Evolutionary conservation across 2,113 vertebrate species (phyloP).

Genomic region (Mastomys coucha): DNA sequence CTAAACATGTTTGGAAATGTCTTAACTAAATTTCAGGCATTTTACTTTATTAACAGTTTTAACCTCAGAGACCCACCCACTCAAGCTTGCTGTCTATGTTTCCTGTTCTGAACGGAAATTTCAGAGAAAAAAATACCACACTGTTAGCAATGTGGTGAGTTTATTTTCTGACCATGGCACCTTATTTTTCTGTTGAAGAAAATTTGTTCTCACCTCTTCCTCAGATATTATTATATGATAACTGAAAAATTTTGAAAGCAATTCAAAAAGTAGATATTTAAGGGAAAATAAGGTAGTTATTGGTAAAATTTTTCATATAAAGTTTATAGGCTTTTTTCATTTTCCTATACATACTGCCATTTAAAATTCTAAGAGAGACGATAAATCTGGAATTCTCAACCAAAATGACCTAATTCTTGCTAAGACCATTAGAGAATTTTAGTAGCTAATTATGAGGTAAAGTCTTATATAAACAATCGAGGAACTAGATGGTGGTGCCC

Average conservation of each 20-base stretch:
- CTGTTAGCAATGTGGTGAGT: slow-evolving; percentile 80
- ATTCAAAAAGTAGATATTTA: slow-evolving; percentile 8
- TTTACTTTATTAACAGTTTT: slow-evolving; percentile 88
- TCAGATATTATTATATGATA: slow-evolving; percentile 49
- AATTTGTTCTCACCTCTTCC: slow-evolving; percentile 60
- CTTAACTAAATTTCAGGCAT: slow-evolving; percentile 79
- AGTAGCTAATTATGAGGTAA: not conserved
- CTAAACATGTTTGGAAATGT: slow-evolving; percentile 66
- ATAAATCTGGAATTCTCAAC: slow-evolving; percentile 54
- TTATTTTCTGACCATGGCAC: slow-evolving; percentile 80
- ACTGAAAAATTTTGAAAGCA: slow-evolving; percentile 33
- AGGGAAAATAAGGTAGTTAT: slow-evolving; percentile 16
- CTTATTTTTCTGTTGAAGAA: slow-evolving; percentile 74
- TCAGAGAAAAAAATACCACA: slow-evolving; percentile 91
- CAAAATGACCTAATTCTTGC: slow-evolving; percentile 37
- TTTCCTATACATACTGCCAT: not conserved
- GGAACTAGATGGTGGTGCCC: not conserved
- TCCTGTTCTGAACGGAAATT: slow-evolving; percentile 90
- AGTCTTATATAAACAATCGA: not conserved
- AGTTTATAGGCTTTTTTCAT: slow-evolving; percentile 33
- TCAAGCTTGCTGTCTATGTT: slow-evolving; percentile 85
- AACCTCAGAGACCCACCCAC: slow-evolving; percentile 89
- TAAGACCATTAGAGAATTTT: slow-evolving; percentile 48
- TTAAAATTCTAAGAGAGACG: slow-evolving; percentile 32
- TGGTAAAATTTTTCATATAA: not conserved